phyloP scores from a whole-genome alignment of 2,797 vertebrate genomes.

The Poeciliopsis gracilis region DNA sequence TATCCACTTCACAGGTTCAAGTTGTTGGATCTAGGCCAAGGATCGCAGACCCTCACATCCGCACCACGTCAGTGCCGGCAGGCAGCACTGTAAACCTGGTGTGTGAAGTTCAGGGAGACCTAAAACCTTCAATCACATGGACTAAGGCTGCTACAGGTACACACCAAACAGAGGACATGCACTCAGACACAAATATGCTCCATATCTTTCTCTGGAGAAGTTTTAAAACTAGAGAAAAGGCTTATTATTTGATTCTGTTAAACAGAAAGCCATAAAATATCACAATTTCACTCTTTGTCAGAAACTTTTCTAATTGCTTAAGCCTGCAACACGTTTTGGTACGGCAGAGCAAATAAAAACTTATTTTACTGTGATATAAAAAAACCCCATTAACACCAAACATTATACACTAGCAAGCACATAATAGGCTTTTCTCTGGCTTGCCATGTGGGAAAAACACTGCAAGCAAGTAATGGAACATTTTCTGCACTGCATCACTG shows the following conservation, averaged over 20 bases:
- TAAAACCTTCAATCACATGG: conserved; percentile 84
- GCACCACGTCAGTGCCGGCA: conserved; percentile 78
- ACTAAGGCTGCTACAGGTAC: conserved; percentile 93
- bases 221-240: conserved; percentile 4
- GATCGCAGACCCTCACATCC: conserved; percentile 78
- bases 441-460: conserved; percentile 56
- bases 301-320: conserved; percentile 11
- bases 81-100: conserved; percentile 81
- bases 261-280: not conserved
- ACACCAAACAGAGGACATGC: not conserved
- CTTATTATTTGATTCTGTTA: conserved; percentile 9
- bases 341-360: conserved; percentile 27
- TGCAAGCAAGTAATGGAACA: conserved; percentile 68
- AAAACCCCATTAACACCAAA: conserved; percentile 48
- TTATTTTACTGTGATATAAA: conserved; percentile 50
- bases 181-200: conserved; percentile 1
- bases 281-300: not conserved
- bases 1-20: conserved; percentile 41
- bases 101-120: conserved; percentile 85
- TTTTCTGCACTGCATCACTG: conserved; percentile 58
- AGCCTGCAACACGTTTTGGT: conserved; percentile 1
- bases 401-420: conserved; percentile 52
- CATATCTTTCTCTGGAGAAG: not conserved
- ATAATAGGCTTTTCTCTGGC: conserved; percentile 62
- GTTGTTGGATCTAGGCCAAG: conserved; percentile 79